phyloP scores from a whole-genome alignment of 2,888 invertebrate species.

The Andrena chrysosceles region DNA sequence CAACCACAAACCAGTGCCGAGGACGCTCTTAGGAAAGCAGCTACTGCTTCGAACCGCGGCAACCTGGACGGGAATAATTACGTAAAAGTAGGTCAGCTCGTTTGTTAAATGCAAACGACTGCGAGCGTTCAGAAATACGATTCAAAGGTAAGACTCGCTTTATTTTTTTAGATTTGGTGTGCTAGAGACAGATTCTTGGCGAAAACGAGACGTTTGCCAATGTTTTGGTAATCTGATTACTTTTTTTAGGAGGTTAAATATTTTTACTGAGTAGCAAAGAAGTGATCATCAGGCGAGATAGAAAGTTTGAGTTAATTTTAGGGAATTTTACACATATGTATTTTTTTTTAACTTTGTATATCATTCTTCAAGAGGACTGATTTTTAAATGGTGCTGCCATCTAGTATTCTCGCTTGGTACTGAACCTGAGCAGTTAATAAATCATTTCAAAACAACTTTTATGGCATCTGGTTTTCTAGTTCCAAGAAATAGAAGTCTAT shows the following conservation, averaged over 20 bases:
- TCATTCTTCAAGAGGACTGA: neutral
- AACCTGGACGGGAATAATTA: constrained; percentile 15
- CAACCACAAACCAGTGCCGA: neutral
- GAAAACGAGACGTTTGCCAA: no score
- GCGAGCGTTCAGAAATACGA: neutral
- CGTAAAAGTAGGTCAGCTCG: constrained; percentile 35
- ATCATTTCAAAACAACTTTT: neutral
- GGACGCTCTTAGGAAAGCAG: neutral
- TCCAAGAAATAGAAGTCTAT: neutral
- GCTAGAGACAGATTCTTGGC: neutral
- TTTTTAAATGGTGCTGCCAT: constrained; percentile 24
- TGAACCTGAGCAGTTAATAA: neutral
- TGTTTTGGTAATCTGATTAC: no score
- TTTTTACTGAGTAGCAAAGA: no score
- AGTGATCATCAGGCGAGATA: no score
- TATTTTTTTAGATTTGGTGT: neutral
- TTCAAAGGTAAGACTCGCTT: neutral
- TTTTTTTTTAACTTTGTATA: neutral
- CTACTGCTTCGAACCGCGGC: constrained; percentile 21
- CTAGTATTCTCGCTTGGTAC: neutral
- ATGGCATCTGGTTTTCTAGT: neutral
- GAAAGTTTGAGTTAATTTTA: neutral
- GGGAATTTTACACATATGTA: neutral
- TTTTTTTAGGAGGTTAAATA: no score
- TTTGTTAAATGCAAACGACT: neutral